These are phyloP conservation scores for Clupea harengus DNA, from an alignment of 2,113 vertebrate species.

Conservation along the genomic window DNA sequence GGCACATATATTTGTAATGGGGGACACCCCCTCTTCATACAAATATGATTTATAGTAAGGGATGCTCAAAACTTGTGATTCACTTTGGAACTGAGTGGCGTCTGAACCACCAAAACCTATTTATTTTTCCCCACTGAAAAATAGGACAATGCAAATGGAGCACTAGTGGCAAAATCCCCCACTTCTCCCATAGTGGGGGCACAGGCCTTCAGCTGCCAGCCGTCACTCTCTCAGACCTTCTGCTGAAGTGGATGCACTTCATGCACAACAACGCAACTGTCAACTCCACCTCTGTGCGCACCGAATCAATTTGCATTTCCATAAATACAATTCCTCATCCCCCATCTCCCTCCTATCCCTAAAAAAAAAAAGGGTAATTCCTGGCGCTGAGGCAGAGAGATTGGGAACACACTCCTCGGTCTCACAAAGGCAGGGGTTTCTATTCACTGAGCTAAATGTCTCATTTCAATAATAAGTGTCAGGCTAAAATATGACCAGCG, in stretches of 20 bases:
- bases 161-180: neutral
- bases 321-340: constrained; percentile 44
- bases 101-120: neutral
- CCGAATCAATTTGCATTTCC: constrained; percentile 52
- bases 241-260: constrained; percentile 34
- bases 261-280: constrained; percentile 26
- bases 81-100: neutral
- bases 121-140: constrained; percentile 25
- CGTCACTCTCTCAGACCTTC: constrained; percentile 20
- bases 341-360: neutral
- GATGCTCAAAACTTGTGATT: neutral
- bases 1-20: neutral
- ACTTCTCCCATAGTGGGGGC: neutral
- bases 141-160: neutral
- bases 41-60: neutral
- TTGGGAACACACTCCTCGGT: constrained; percentile 27
- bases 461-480: constrained; percentile 79
- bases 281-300: constrained; percentile 31
- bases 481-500: constrained; percentile 75
- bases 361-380: constrained; percentile 38
- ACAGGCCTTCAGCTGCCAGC: neutral
- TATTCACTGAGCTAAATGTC: constrained; percentile 66
- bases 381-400: neutral
- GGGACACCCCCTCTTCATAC: neutral
- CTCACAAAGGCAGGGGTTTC: constrained; percentile 44